phyloP scores from a whole-genome alignment of 2,797 vertebrate species.

The Cyprinella venusta region DNA sequence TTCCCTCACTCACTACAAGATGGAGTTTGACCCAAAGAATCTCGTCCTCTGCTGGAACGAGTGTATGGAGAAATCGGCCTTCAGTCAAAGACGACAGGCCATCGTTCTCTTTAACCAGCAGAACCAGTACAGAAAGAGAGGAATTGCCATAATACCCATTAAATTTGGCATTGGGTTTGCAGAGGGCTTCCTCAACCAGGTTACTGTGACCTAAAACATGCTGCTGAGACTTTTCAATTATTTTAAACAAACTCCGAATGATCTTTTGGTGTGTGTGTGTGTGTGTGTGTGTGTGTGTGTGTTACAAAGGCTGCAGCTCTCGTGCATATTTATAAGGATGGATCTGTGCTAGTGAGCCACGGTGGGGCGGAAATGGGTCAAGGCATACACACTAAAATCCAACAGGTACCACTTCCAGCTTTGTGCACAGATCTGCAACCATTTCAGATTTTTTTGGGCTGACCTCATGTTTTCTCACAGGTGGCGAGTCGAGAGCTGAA shows the following conservation, averaged over 20 bases:
- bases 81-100: conserved; percentile 67
- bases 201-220: conserved; percentile 53
- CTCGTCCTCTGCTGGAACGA: conserved; percentile 84
- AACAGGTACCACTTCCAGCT: conserved; percentile 75
- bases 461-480: conserved; percentile 65
- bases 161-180: conserved; percentile 85
- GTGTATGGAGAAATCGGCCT: conserved; percentile 79
- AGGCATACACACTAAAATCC: conserved; percentile 86
- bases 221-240: not conserved
- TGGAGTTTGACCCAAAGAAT: conserved; percentile 80
- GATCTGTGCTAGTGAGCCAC: conserved; percentile 84
- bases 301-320: conserved; percentile 79
- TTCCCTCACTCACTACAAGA: conserved; percentile 81
- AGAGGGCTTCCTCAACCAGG: conserved; percentile 83
- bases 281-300: not conserved
- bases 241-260: conserved; percentile 9
- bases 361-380: conserved; percentile 85
- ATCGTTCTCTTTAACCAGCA: conserved; percentile 79
- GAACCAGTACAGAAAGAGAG: conserved; percentile 88
- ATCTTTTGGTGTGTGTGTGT: not conserved
- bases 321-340: conserved; percentile 86
- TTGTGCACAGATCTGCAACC: not conserved
- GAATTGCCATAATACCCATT: conserved; percentile 84
- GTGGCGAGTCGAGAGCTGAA: conserved; percentile 88
- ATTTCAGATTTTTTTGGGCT: not conserved